Conservation (phyloP, 2,888 invertebrate genomes). For the Epirrita christyi region DNA sequence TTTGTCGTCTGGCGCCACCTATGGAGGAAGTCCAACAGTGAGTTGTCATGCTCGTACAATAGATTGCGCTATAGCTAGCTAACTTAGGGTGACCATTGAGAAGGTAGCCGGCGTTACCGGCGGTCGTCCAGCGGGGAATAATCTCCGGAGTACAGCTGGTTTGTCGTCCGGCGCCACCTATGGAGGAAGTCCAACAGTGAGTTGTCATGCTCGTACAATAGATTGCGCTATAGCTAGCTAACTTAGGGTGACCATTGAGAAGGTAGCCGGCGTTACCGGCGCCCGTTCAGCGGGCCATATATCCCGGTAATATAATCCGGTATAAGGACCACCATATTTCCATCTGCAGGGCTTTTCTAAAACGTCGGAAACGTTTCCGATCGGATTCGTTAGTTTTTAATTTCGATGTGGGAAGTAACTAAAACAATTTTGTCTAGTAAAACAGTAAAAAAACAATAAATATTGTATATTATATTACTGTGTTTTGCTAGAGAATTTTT, state of each 20-base stretch:
- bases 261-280: conserved; percentile 78
- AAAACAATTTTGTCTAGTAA: no score
- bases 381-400: no score
- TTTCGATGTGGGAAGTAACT: no score
- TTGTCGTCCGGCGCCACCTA: conserved; percentile 90
- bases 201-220: conserved; percentile 15
- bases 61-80: no score
- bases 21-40: conserved; percentile 58
- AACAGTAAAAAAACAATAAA: no score
- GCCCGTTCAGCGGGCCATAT: conserved; percentile 87
- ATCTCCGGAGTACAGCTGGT: conserved; percentile 87
- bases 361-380: no score
- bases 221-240: no score
- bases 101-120: conserved; percentile 77
- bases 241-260: conserved; percentile 89
- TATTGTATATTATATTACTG: no score
- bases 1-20: conserved; percentile 91
- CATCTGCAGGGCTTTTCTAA: no score
- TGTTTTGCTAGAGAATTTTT: no score
- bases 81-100: conserved; percentile 91
- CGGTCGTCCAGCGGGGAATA: conserved; percentile 87
- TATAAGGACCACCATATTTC: no score
- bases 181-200: conserved; percentile 58
- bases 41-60: conserved; percentile 25
- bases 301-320: no score